These are phyloP conservation scores for Solenopsis invicta DNA, from an alignment of 1,140 invertebrate species.

Conservation along the genomic window DNA sequence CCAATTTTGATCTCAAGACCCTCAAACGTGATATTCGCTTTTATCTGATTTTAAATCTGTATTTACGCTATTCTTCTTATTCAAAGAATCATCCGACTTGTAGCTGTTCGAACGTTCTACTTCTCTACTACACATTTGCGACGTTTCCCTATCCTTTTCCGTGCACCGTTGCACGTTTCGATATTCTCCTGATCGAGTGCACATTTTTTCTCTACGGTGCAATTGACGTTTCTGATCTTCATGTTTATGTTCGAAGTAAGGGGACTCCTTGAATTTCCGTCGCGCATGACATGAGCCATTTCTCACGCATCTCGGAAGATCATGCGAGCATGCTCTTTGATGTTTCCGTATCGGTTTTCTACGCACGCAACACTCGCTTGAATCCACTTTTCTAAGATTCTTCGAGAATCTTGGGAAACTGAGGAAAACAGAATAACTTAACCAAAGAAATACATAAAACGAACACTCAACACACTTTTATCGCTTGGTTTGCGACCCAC, in stretches of 20 bases:
- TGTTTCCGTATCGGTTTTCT: background rate
- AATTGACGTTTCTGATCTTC: background rate
- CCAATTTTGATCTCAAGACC: background rate
- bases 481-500: background rate
- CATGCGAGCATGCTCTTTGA: background rate
- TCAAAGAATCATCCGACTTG: constrained; percentile 1
- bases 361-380: constrained; percentile 46
- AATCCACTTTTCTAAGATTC: constrained; percentile 52
- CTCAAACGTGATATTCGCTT: background rate
- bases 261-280: background rate
- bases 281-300: background rate
- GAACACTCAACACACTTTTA: background rate
- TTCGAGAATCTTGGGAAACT: constrained; percentile 65
- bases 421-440: background rate
- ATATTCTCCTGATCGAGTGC: background rate
- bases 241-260: background rate
- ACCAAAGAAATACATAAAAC: background rate
- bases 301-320: constrained; percentile 1
- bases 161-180: background rate
- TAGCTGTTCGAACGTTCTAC: constrained; percentile 5
- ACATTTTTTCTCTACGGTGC: background rate
- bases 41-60: background rate
- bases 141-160: background rate
- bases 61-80: background rate
- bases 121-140: background rate